Conservation (phyloP, 2,797 vertebrate species). For the Argyrosomus regius region DNA sequence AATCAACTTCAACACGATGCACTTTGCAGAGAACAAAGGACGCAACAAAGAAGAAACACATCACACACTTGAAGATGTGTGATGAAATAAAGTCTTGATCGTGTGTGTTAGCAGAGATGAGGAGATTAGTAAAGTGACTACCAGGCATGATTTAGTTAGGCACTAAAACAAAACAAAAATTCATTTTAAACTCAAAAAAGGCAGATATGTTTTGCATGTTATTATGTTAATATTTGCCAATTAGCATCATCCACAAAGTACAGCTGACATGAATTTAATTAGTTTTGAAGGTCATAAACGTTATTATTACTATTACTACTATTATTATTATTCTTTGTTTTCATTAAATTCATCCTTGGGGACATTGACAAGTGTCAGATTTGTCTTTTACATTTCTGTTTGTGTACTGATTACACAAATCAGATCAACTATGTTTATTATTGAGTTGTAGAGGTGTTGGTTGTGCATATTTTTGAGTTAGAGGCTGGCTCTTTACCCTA, state of each 20-base stretch:
- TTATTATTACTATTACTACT: no score
- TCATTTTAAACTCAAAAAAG: background rate
- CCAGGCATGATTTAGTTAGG: background rate
- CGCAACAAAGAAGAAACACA: background rate
- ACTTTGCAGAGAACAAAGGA: constrained; percentile 16
- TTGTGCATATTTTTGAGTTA: no score
- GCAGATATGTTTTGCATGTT: background rate
- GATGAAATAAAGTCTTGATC: constrained; percentile 9
- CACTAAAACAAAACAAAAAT: no score
- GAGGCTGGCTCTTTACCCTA: no score
- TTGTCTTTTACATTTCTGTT: no score
- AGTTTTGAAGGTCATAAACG: background rate
- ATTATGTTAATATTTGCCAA: background rate
- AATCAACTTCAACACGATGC: background rate
- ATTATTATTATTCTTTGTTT: no score
- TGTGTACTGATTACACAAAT: no score
- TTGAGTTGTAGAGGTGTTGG: no score
- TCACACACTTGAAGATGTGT: background rate
- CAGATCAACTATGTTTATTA: no score
- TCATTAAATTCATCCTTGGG: no score
- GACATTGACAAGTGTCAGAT: no score
- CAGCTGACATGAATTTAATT: background rate
- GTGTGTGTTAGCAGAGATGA: background rate
- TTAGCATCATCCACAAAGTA: background rate
- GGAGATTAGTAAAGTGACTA: background rate